Conservation (phyloP, 2,113 vertebrate genomes). For the Seriola dumerili region DNA sequence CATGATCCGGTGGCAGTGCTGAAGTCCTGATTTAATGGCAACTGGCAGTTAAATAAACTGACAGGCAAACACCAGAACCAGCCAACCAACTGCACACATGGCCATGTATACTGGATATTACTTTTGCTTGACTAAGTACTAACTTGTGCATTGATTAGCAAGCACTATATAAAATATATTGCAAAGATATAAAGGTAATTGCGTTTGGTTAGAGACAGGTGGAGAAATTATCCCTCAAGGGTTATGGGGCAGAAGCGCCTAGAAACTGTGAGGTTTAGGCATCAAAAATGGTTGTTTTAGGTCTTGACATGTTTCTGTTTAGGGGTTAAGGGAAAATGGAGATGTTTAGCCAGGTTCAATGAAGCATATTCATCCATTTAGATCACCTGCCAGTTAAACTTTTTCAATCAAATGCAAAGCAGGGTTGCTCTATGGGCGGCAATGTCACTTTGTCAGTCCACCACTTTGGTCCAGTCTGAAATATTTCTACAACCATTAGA, state of each 20-base stretch:
- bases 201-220: background rate
- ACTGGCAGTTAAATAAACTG: conserved; percentile 58
- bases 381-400: no score
- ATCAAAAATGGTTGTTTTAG: background rate
- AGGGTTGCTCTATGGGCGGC: no score
- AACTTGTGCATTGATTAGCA: conserved; percentile 23
- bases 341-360: no score
- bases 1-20: conserved; percentile 6
- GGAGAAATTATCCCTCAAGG: background rate
- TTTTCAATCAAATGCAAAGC: no score
- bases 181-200: background rate
- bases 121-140: conserved; percentile 16
- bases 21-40: conserved; percentile 54
- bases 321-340: no score
- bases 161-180: background rate
- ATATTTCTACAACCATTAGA: no score
- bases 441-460: no score
- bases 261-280: background rate
- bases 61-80: conserved; percentile 49
- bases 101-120: conserved; percentile 17
- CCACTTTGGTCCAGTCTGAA: no score
- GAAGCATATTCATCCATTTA: no score
- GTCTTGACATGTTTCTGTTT: background rate
- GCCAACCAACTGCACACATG: conserved; percentile 27
- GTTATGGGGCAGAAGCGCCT: no score